Base-by-base conservation (phyloP, 1,140 invertebrate species). In the Drosophila ironensis region DNA sequence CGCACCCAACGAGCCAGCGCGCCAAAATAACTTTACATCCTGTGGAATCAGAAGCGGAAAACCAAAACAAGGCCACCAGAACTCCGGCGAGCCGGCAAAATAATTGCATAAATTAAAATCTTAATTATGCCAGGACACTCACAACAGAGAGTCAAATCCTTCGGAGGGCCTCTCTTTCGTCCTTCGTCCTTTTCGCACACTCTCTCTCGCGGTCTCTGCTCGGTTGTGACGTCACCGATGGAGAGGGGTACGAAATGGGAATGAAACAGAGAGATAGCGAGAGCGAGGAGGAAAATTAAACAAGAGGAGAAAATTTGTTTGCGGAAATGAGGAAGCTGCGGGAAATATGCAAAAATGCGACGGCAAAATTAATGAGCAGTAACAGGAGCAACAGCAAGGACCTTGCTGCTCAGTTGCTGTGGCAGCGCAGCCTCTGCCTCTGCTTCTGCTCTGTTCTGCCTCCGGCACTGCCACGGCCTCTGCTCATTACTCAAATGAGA, bases 21-120 rank as follows among this genome's bases (percentile, higher is more conserved):
- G 70, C 42, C 53, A 54, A 86, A 84, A 84, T 84, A 86, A 84
- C 78, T 56, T 54, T 51, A 86, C 78, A 86, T 60, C 37, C 46
- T 41, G 57, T 27, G 5, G 44, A 71, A 33, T 68, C 64, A 54
- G 25, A 11, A 33, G 48, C 20, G 24, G n/a, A 45, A 48, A 47
- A 72, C 7, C 60, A 69, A 57, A 47, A 50, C 41, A 84, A 72
- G 74, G 74, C 53, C 70, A 47, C 37, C 75, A 27, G 28, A 51
- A 68, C 70, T 53, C 37, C 75, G 22, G 28, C 47, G 70, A 88
- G 74, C 84, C 78, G 84, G 80, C 75, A 67, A 84, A 87, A 86
- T 88, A 87, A 88, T 87, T 87, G 84, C 84, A 87, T 87, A 87
- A 87, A 87, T 87, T 87, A 87, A 88, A 87, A 87, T 78, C 67